These are phyloP conservation scores for Leptoclinus maculatus DNA, from an alignment of 2,797 vertebrate genomes.

Conservation along the genomic window DNA sequence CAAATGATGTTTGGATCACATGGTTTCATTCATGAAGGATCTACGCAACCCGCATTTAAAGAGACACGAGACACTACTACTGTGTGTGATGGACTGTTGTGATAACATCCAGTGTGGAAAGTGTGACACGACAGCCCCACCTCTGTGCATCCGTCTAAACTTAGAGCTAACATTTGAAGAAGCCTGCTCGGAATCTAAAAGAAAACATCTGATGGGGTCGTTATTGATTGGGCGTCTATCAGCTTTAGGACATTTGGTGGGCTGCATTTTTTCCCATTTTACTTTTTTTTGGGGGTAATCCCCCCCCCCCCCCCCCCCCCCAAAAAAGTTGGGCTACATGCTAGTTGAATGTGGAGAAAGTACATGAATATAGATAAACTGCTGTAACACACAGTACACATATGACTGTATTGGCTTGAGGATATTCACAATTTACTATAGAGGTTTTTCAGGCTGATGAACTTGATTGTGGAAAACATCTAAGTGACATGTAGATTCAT, in stretches of 20 bases:
- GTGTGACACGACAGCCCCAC: slow-evolving; percentile 58
- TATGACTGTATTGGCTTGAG: neutral
- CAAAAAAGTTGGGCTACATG: neutral
- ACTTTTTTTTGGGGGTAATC: neutral
- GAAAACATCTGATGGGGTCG: neutral
- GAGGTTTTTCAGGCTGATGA: neutral
- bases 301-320: too few species aligned
- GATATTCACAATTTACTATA: neutral
- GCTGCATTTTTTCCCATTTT: neutral
- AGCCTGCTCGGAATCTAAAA: slow-evolving; percentile 1
- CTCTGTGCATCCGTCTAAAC: slow-evolving; percentile 54
- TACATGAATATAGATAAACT: neutral
- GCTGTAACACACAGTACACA: neutral
- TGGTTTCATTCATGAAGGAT: slow-evolving; percentile 97
- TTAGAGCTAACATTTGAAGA: slow-evolving; percentile 40
- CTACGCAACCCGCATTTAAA: slow-evolving; percentile 86
- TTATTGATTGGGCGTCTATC: neutral
- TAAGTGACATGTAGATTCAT: slow-evolving; percentile 16
- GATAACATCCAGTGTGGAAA: slow-evolving; percentile 62
- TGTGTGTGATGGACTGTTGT: slow-evolving; percentile 42
- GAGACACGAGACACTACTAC: slow-evolving; percentile 73
- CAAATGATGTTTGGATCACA: slow-evolving; percentile 98
- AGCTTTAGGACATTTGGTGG: neutral
- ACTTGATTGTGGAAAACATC: neutral
- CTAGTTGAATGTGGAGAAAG: neutral